Evolutionary conservation across 2,888 invertebrate genomes (phyloP).

Genomic region (Heterodera filipjevi): DNA sequence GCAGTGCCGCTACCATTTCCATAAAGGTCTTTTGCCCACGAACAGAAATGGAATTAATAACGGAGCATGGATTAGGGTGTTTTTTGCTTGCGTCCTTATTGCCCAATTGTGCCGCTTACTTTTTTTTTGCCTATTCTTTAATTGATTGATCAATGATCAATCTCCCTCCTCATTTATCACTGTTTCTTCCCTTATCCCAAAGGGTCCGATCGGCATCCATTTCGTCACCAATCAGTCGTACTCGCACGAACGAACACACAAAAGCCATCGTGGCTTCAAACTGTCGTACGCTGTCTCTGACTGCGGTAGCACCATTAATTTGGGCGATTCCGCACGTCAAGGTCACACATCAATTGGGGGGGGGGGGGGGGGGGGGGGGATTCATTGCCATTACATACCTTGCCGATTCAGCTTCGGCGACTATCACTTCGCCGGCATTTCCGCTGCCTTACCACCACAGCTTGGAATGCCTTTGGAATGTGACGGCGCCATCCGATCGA

Average conservation of each 20-base stretch:
- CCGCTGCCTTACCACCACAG: slow-evolving; percentile 59
- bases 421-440: slow-evolving; percentile 54
- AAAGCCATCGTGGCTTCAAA: slow-evolving; percentile 56
- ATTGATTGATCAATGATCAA: too few species aligned
- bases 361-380: neutral
- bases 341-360: neutral
- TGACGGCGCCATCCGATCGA: slow-evolving; percentile 52
- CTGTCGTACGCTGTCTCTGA: slow-evolving; percentile 56
- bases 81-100: too few species aligned
- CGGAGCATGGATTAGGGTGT: too few species aligned
- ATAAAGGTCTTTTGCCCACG: slow-evolving; percentile 51
- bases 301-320: slow-evolving; percentile 54
- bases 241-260: slow-evolving; percentile 27
- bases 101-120: too few species aligned
- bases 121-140: too few species aligned
- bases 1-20: slow-evolving; percentile 37
- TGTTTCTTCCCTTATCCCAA: neutral
- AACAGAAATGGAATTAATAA: too few species aligned
- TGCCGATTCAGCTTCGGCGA: slow-evolving; percentile 17
- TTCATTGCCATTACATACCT: neutral
- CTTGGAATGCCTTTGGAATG: slow-evolving; percentile 61
- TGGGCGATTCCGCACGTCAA: slow-evolving; percentile 30
- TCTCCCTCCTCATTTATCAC: neutral
- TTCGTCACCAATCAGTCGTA: slow-evolving; percentile 49
- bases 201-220: slow-evolving; percentile 55